phyloP scores from a whole-genome alignment of 2,888 invertebrate genomes.

The Electrophaes corylata region DNA sequence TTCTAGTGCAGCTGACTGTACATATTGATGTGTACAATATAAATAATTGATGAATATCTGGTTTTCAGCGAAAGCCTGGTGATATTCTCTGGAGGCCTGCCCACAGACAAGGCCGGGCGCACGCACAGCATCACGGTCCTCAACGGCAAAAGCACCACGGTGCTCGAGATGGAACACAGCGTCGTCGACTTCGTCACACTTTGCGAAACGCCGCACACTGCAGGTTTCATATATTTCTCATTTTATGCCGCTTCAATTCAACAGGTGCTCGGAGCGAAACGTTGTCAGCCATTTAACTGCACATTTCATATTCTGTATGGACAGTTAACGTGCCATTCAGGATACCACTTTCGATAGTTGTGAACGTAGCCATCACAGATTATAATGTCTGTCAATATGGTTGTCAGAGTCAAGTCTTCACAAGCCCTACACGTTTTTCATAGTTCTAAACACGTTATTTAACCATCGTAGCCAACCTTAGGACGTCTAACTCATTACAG shows the following conservation, averaged over 20 bases:
- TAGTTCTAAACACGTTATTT: too few species aligned
- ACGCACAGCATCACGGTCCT: conserved; percentile 98
- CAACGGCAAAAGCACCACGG: conserved; percentile 97
- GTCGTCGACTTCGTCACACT: conserved; percentile 98
- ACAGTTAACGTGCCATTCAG: not conserved
- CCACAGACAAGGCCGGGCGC: conserved; percentile 94
- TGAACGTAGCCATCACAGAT: not conserved
- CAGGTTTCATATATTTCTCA: conserved; percentile 83
- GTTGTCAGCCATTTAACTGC: not conserved
- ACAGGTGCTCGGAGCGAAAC: not conserved
- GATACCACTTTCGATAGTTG: not conserved
- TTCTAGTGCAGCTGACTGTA: too few species aligned
- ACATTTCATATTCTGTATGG: not conserved
- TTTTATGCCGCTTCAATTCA: not conserved
- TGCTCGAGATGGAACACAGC: conserved; percentile 99
- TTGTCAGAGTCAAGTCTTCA: too few species aligned
- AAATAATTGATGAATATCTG: not conserved
- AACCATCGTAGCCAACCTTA: too few species aligned
- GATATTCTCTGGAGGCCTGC: conserved; percentile 98
- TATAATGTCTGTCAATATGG: too few species aligned
- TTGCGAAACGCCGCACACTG: conserved; percentile 96
- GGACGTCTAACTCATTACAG: too few species aligned
- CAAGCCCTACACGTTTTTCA: too few species aligned
- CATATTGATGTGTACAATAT: not conserved
- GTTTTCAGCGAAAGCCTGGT: conserved; percentile 93